These are phyloP conservation scores for Tipula lateralis DNA, from an alignment of 2,888 invertebrate species.

Conservation along the genomic window DNA sequence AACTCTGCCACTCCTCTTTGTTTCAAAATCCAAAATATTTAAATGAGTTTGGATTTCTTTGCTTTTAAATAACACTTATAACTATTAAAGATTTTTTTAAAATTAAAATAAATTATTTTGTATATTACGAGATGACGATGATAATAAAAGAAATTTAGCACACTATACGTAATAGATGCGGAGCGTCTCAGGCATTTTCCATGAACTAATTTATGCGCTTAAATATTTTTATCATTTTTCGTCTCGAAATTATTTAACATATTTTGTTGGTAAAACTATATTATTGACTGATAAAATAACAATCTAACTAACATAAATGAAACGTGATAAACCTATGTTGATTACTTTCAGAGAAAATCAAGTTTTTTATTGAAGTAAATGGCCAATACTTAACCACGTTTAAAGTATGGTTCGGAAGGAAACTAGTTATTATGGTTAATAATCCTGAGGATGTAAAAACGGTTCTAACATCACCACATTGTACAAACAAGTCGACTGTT, in stretches of 20 bases:
- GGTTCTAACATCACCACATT: not conserved
- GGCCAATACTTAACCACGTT: not conserved
- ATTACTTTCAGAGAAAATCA: not conserved
- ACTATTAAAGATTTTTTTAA: too few species aligned
- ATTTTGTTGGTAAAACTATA: too few species aligned
- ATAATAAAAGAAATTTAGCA: too few species aligned
- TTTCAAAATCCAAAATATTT: too few species aligned
- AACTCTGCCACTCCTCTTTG: too few species aligned
- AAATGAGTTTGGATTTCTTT: too few species aligned
- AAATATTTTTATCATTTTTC: not conserved
- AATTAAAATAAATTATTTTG: too few species aligned
- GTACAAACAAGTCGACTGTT: not conserved
- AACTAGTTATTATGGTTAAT: not conserved
- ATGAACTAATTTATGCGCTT: not conserved
- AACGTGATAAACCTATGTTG: not conserved
- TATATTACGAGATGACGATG: too few species aligned
- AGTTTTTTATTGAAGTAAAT: not conserved
- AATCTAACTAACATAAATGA: not conserved
- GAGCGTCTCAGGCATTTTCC: too few species aligned
- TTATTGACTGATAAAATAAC: not conserved
- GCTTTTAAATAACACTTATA: too few species aligned
- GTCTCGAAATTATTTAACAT: not conserved
- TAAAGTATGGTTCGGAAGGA: not conserved
- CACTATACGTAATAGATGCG: too few species aligned
- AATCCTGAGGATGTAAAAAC: constrained; percentile 12